phyloP scores from a whole-genome alignment of 2,888 invertebrate species.

The Acrobasis consociella region DNA sequence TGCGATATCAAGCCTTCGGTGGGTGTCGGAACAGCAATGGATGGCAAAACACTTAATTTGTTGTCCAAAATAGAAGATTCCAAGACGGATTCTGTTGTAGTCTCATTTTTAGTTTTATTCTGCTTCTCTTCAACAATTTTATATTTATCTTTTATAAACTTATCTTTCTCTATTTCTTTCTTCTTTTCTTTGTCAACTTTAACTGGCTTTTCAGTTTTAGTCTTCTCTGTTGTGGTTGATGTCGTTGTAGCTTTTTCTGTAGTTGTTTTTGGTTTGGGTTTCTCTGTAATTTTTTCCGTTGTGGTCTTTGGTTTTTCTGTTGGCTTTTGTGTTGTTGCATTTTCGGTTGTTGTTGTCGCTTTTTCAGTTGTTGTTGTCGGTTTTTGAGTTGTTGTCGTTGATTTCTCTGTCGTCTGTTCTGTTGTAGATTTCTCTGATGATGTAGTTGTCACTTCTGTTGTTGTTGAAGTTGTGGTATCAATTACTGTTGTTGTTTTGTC shows the following conservation, averaged over 20 bases:
- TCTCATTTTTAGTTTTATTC: constrained; percentile 53
- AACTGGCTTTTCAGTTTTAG: constrained; percentile 47
- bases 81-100: constrained; percentile 53
- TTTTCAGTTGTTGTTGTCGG: constrained; percentile 42
- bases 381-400: constrained; percentile 42
- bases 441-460: constrained; percentile 43
- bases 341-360: constrained; percentile 37
- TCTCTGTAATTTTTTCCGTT: constrained; percentile 43
- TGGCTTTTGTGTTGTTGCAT: constrained; percentile 43
- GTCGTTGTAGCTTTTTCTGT: constrained; percentile 47
- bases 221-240: constrained; percentile 39
- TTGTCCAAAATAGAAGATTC: constrained; percentile 59
- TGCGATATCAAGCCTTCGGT: constrained; percentile 59
- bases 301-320: constrained; percentile 38
- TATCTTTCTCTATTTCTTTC: constrained; percentile 67
- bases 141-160: constrained; percentile 49
- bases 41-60: constrained; percentile 36
- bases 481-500: constrained; percentile 49
- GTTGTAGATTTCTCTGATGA: constrained; percentile 43
- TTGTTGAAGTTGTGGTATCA: constrained; percentile 41
- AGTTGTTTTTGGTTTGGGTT: constrained; percentile 33
- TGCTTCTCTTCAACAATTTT: constrained; percentile 48
- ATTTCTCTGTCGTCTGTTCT: constrained; percentile 44
- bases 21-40: constrained; percentile 59
- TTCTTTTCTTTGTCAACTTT: constrained; percentile 67